Base-by-base conservation (phyloP, 1,140 invertebrate genomes). In the Heliconius himera region DNA sequence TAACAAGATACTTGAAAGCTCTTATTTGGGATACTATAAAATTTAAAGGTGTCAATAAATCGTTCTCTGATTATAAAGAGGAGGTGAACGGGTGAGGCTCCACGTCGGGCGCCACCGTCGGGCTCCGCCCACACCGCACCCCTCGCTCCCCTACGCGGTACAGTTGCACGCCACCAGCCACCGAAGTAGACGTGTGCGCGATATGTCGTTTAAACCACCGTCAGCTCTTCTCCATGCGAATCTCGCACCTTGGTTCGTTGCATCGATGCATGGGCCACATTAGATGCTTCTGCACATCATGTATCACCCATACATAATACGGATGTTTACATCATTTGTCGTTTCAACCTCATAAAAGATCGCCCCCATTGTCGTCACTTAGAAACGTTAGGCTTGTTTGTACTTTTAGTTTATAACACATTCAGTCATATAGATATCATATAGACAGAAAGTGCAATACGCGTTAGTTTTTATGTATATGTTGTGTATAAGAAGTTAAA, bases 201-300 rank as follows among this genome's bases (percentile, higher is more conserved):
- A 88, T 87, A 94, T 94, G 93, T 88, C 86, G 90, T 82, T 78
- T 82, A 82, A 86, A 80, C 85, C 87, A 81, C 84, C 86, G 87
- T 84, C 93, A 87, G 88, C 89, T 88, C 86, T 88, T 85, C 87
- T 85, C 84, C 88, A 91, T 88, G 88, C 90, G 87, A 93, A 89
- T 87, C 81, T 87, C 85, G 85, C 88, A 85, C 85, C 83, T 88
- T 88, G 93, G 93, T 94, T 94, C 91, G 93, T 94, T 92, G 93
- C 91, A 91, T 89, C 82, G 80, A 93, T 90, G 93, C 91, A 94
- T 93, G 91, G 85, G 90, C 91, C 91, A 93, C 91, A 88, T 80
- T 93, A 93, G 91, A 92, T 84, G 91, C 91, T 94, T 94, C 83
- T 90, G 93, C 93, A 93, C 91, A 82, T 86, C 84, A 91, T 89